Evolutionary conservation across 2,888 invertebrate genomes (phyloP), one percentile per base, ranked within the genome.

Genomic region (Andrena haemorrhoa): DNA sequence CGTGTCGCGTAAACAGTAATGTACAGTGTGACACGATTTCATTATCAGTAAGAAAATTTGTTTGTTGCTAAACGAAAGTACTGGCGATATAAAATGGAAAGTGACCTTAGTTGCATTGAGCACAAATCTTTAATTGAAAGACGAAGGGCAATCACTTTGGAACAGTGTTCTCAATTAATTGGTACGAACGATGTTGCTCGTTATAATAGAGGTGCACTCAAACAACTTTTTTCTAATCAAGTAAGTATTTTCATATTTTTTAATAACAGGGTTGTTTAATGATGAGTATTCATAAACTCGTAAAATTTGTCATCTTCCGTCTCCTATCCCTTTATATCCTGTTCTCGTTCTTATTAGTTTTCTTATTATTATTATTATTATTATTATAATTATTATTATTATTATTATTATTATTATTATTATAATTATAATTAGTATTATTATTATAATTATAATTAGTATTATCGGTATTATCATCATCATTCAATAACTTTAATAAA

Each of bases 151-250:
- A 94, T 95, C 1, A 94, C 96, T n/a, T 91, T 97, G 88, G 95
- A 96, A 91, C 96, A 96, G 88, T 96, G 96, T 86, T 95, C 96
- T 2, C 96, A 96, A 79, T 96, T 96, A 72, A 93, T 97, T 91
- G 95, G 95, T 72, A 95, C 95, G 85, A 96, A 96, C 29, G 95
- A 95, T 41, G 94, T 94, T 86, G 88, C 89, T 10, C 94, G 95
- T 84, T 96, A 96, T 90, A 95, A 94, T 58, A 96, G 95, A 91
- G 97, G 97, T 79, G 94, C 95, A 0, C 95, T 97, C 89, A 95
- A 96, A 86, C 95, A 95, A 85, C 95, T 96, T 31, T 96, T 97
- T 91, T 96, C 96, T 86, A 96, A 96, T 92, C 96, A 96, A 96
- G 97, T 97, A 93, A 94, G 95, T 90, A 1, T 12, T 10, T 51